Evolutionary conservation across 2,888 invertebrate genomes (phyloP).

Genomic region (Caenorhabditis sp.): DNA sequence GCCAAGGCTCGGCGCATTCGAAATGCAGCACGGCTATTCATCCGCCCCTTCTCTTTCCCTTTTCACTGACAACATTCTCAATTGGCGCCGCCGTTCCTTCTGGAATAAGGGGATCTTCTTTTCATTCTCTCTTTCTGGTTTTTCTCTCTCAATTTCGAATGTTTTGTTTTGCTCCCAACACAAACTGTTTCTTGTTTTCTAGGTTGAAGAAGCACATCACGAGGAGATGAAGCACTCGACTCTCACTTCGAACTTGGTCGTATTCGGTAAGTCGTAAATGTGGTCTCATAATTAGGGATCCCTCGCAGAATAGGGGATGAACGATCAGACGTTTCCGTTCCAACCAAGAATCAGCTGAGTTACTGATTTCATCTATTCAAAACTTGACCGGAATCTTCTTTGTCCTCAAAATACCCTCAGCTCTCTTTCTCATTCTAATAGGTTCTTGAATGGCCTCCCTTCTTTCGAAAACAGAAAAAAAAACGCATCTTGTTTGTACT

Average conservation of each 20-base stretch:
- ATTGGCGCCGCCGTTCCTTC: slow-evolving; percentile 45
- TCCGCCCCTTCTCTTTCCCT: slow-evolving; percentile 29
- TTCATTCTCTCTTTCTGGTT: slow-evolving; percentile 23
- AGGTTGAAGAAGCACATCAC: slow-evolving; percentile 21
- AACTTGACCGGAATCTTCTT: slow-evolving; percentile 34
- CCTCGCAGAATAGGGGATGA: slow-evolving; percentile 4
- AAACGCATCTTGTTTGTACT: slow-evolving; percentile 36
- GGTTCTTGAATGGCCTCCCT: slow-evolving; percentile 37
- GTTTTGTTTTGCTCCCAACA: slow-evolving; percentile 18
- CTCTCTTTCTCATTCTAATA: slow-evolving; percentile 37
- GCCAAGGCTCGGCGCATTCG: slow-evolving; percentile 61
- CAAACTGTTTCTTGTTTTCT: slow-evolving; percentile 36
- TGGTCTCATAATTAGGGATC: neutral
- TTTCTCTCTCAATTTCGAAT: slow-evolving; percentile 4
- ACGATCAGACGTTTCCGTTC: slow-evolving; percentile 31
- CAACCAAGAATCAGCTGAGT: slow-evolving; percentile 33
- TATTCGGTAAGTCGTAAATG: slow-evolving; percentile 57
- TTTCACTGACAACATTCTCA: slow-evolving; percentile 53
- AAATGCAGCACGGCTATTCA: slow-evolving; percentile 60
- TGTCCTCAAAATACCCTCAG: slow-evolving; percentile 12
- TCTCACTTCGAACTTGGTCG: slow-evolving; percentile 64
- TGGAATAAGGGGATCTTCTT: slow-evolving; percentile 19
- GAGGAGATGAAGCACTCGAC: slow-evolving; percentile 63
- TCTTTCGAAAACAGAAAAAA: slow-evolving; percentile 24
- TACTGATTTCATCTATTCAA: slow-evolving; percentile 55